Conservation (phyloP, 2,888 invertebrate species). For the Calameuta filiformis region DNA sequence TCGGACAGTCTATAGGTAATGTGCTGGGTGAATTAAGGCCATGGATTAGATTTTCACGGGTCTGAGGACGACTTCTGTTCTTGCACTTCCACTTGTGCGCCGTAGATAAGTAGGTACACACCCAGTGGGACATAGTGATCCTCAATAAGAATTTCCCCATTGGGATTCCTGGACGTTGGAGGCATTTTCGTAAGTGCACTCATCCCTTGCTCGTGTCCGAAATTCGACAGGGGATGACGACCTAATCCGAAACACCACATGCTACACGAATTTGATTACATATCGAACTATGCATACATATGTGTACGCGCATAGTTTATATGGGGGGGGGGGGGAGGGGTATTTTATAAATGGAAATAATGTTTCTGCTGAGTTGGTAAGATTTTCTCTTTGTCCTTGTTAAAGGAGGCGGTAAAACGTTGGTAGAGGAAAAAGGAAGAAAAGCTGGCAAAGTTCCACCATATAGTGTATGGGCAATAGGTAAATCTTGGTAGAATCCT, state of each 20-base stretch:
- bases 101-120: neutral
- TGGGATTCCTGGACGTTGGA: neutral
- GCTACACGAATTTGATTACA: neutral
- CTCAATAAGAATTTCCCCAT: neutral
- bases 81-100: neutral
- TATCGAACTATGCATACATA: neutral
- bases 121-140: neutral
- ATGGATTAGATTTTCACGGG: conserved; percentile 3
- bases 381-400: neutral
- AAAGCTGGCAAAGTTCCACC: neutral
- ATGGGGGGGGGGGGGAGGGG: no score
- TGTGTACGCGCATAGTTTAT: neutral
- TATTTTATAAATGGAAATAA: neutral
- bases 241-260: neutral
- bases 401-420: neutral
- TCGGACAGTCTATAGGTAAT: conserved; percentile 9
- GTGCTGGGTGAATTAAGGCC: neutral
- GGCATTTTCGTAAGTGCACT: neutral
- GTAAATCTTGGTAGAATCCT: neutral
- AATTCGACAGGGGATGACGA: neutral
- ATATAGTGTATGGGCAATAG: neutral
- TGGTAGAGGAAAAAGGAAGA: neutral
- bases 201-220: neutral
- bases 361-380: neutral
- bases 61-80: neutral